Conservation (phyloP, 2,888 invertebrate genomes). For the Nemurella pictetii region DNA sequence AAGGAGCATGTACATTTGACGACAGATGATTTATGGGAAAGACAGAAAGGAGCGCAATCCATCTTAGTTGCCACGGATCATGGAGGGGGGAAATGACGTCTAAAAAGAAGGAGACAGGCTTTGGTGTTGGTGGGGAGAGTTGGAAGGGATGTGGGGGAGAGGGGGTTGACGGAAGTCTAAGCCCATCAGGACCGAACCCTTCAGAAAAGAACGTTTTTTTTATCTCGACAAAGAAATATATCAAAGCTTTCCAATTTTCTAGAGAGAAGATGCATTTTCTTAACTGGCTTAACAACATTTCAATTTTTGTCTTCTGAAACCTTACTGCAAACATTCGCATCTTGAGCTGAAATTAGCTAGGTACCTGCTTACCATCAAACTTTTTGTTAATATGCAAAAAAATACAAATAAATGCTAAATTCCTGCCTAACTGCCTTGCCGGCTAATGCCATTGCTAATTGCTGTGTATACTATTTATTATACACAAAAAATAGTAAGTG, state of each 20-base stretch:
- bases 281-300: slow-evolving; percentile 20
- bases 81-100: slow-evolving; percentile 34
- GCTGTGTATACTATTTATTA: no score
- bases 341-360: neutral
- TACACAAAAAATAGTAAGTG: no score
- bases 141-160: slow-evolving; percentile 8
- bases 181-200: slow-evolving; percentile 32
- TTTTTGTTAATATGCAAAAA: no score
- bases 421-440: no score
- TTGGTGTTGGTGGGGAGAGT: no score
- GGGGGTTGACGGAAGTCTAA: slow-evolving; percentile 38
- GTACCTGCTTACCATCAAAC: no score
- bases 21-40: slow-evolving; percentile 36
- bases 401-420: no score
- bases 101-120: slow-evolving; percentile 15
- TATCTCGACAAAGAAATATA: slow-evolving; percentile 31
- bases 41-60: slow-evolving; percentile 37
- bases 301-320: slow-evolving; percentile 19
- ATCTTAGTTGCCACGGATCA: slow-evolving; percentile 39
- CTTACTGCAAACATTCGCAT: neutral
- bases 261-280: slow-evolving; percentile 15
- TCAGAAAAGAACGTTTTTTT: slow-evolving; percentile 31
- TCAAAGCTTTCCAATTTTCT: slow-evolving; percentile 31
- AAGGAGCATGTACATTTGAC: slow-evolving; percentile 28
- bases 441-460: no score